Conservation (phyloP, 2,797 vertebrate species). For the Hipposideros larvatus region DNA sequence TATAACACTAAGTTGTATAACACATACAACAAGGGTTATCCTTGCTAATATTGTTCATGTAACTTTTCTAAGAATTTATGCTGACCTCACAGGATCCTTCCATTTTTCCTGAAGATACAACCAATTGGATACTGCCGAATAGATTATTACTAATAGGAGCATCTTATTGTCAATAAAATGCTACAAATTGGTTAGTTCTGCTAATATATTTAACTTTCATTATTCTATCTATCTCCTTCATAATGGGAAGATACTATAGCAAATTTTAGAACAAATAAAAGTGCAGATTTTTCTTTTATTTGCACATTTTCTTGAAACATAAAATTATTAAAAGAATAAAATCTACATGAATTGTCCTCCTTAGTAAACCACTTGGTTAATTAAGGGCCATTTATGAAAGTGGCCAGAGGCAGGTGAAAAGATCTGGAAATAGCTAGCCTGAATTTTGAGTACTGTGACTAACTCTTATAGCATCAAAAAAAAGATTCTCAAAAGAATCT, state of each 20-base stretch:
- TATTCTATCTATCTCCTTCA: constrained; percentile 66
- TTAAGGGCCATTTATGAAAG: constrained; percentile 37
- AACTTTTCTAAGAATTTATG: constrained; percentile 7
- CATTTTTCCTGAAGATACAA: background rate
- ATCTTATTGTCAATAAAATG: constrained; percentile 29
- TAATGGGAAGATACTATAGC: background rate
- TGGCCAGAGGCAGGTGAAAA: background rate
- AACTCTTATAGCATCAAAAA: constrained; percentile 28
- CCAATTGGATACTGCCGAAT: background rate
- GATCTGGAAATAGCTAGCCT: background rate
- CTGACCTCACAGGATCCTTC: background rate
- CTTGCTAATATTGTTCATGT: background rate
- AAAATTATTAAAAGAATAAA: background rate
- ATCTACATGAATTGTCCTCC: background rate
- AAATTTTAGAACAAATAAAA: constrained; percentile 6
- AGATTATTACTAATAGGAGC: background rate
- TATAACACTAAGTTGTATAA: background rate
- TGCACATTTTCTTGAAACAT: background rate
- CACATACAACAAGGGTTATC: background rate
- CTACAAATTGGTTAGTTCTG: background rate
- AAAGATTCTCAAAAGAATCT: background rate
- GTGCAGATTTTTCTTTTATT: background rate
- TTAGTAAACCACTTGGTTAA: background rate
- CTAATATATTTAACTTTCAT: background rate
- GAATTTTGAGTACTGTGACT: background rate